Evolutionary conservation across 2,113 vertebrate genomes (phyloP).

Genomic region (Opisthocomus hoazin): DNA sequence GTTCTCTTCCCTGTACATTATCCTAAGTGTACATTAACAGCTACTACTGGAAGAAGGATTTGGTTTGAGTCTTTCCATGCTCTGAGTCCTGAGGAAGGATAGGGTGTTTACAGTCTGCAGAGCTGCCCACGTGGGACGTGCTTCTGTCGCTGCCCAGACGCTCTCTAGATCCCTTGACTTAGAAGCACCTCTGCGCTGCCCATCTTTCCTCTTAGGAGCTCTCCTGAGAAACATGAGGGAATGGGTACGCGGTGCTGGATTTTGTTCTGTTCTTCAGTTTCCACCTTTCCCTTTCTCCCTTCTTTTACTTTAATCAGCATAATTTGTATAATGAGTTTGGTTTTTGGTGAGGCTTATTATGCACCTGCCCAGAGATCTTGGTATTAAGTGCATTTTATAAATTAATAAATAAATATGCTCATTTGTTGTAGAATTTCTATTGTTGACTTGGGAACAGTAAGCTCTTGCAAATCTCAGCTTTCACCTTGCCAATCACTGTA

Average conservation of each 20-base stretch:
- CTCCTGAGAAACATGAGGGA: neutral
- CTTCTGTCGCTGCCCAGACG: neutral
- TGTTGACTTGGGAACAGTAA: conserved; percentile 71
- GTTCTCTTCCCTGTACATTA: neutral
- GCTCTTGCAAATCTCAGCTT: conserved; percentile 68
- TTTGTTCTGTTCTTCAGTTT: neutral
- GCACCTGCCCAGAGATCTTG: neutral
- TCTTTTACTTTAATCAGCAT: neutral
- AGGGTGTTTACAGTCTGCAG: neutral
- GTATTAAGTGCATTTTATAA: conserved; percentile 38
- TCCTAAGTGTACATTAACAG: neutral
- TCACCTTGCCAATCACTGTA: conserved; percentile 79
- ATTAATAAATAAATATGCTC: conserved; percentile 64
- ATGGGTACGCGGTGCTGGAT: neutral
- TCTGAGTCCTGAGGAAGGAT: neutral
- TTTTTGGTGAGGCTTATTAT: neutral
- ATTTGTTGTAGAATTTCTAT: conserved; percentile 65
- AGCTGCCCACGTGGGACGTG: neutral
- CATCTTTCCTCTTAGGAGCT: neutral
- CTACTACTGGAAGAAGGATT: neutral
- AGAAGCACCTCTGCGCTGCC: neutral
- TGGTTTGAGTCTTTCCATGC: neutral
- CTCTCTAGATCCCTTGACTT: neutral
- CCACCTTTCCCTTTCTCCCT: neutral
- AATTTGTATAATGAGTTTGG: neutral